Evolutionary conservation across 2,797 vertebrate species (phyloP).

Genomic region (Anniella stebbinsi): DNA sequence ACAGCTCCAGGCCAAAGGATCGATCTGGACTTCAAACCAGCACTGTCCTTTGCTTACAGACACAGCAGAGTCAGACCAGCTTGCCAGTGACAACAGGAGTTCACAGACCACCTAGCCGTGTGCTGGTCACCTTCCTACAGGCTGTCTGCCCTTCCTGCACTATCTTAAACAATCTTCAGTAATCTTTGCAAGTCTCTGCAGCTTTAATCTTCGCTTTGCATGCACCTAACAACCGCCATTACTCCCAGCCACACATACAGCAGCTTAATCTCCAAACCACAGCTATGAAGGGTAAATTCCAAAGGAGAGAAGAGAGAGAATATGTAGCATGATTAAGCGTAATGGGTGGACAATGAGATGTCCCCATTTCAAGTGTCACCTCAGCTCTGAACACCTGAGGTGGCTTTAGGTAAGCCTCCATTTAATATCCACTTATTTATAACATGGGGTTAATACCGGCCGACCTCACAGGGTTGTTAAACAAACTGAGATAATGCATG

Average conservation of each 20-base stretch:
- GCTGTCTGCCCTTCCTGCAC: neutral
- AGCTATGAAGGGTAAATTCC: neutral
- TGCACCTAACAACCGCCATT: neutral
- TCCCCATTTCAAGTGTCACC: neutral
- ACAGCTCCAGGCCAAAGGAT: neutral
- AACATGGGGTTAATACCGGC: neutral
- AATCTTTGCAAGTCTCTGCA: neutral
- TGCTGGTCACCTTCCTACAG: neutral
- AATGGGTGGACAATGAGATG: neutral
- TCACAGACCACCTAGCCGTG: neutral
- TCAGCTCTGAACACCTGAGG: neutral
- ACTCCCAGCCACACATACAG: neutral
- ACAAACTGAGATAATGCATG: too few species aligned
- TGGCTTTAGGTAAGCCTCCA: neutral
- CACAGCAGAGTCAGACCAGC: neutral
- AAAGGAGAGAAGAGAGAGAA: neutral
- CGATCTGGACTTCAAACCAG: neutral
- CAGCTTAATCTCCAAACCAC: neutral
- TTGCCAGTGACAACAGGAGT: neutral
- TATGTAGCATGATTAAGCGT: neutral
- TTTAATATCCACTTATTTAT: neutral
- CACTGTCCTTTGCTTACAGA: neutral
- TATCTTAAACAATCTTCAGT: neutral
- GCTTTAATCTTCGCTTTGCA: slow-evolving; percentile 9
- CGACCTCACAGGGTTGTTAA: neutral